Percentiles rank a stretch among this genome's conserved stretches.
Evolutionary conservation across 37 sponge, comb jelly and placozoan species (phyloP).

Genomic region (Chondrosia reniformis): DNA sequence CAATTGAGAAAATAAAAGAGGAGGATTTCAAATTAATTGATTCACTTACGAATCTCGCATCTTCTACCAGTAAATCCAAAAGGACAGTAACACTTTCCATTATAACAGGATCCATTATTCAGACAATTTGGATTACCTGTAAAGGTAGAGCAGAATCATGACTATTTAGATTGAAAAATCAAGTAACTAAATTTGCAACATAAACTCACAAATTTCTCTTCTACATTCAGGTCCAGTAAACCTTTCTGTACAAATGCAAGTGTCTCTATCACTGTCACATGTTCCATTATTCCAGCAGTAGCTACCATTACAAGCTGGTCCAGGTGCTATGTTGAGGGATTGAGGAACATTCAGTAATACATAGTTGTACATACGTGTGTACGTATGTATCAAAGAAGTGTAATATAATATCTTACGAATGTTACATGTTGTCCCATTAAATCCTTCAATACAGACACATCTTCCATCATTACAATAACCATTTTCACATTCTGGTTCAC

Average conservation of each 20-base stretch:
- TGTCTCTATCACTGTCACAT: neutral
- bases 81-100: neutral
- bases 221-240: neutral
- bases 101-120: neutral
- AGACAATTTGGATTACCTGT: neutral
- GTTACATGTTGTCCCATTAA: no score
- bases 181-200: no score
- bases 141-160: neutral
- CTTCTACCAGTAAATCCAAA: neutral
- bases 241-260: neutral
- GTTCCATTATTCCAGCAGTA: slow-evolving; percentile 4
- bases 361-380: no score
- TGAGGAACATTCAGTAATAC: no score
- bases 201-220: neutral
- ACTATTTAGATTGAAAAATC: no score
- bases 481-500: no score
- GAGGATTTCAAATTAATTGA: neutral
- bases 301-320: neutral
- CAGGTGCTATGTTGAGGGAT: neutral
- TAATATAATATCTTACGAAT: no score
- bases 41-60: slow-evolving; percentile 1
- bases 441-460: no score
- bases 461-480: no score
- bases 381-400: no score
- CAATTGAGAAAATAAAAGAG: neutral